These are phyloP conservation scores for Crambe crambe DNA, from an alignment of 37 sponge, comb jelly and placozoan genomes.

Conservation along the genomic window DNA sequence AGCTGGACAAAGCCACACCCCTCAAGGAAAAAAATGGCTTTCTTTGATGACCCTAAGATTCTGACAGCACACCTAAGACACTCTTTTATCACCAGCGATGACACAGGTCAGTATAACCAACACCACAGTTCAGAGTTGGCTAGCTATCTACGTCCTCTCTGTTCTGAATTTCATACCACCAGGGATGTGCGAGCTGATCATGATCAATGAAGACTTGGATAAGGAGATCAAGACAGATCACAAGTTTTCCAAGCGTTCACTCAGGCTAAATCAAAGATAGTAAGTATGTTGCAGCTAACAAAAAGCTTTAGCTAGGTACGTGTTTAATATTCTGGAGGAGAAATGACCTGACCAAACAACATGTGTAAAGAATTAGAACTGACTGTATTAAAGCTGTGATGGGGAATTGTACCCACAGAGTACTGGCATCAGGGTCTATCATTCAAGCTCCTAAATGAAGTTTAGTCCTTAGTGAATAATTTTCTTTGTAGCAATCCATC, in stretches of 20 bases:
- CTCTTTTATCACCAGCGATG: slow-evolving; percentile 86
- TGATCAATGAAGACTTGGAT: slow-evolving; percentile 85
- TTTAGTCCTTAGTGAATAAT: too few relatives aligned
- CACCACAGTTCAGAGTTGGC: not conserved
- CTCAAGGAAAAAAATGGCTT: slow-evolving; percentile 58
- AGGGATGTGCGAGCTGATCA: slow-evolving; percentile 83
- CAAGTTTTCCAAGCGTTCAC: slow-evolving; percentile 54
- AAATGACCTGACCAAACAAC: too few relatives aligned
- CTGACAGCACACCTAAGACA: slow-evolving; percentile 75
- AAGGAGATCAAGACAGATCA: slow-evolving; percentile 72
- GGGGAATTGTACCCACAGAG: not conserved
- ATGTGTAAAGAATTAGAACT: too few relatives aligned
- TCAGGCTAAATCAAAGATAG: slow-evolving; percentile 56
- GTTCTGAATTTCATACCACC: not conserved
- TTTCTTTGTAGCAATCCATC: slow-evolving; percentile 47
- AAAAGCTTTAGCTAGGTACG: not conserved
- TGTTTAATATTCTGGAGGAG: too few relatives aligned
- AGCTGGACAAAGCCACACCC: too few relatives aligned
- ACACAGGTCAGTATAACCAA: slow-evolving; percentile 62
- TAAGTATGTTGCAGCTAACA: slow-evolving; percentile 10
- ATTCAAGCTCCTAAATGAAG: too few relatives aligned
- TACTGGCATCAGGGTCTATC: too few relatives aligned
- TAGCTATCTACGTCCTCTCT: not conserved
- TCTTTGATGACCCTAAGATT: slow-evolving; percentile 65
- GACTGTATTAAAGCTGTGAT: too few relatives aligned